Evolutionary conservation across 1,140 invertebrate genomes (phyloP), one percentile per base, ranked within the genome.

Genomic region (Andrena cerasifolii): DNA sequence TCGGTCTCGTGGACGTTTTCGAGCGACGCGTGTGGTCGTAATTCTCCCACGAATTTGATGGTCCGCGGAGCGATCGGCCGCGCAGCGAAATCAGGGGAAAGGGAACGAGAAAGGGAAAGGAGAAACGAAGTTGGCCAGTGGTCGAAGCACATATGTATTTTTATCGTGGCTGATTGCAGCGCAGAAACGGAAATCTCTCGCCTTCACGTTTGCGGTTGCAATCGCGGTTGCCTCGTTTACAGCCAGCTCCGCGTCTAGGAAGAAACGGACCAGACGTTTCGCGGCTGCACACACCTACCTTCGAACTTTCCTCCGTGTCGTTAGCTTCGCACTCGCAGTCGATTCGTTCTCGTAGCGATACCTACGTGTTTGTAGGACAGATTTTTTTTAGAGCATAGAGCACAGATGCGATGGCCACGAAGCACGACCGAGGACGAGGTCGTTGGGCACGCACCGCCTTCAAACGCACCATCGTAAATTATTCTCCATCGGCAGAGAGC

Each of bases 401-500:
- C n/a, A n/a, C n/a, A n/a, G n/a, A n/a, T n/a, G n/a, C n/a, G n/a
- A n/a, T n/a, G n/a, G n/a, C n/a, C n/a, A n/a, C n/a, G n/a, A n/a
- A n/a, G n/a, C n/a, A n/a, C n/a, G n/a, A n/a, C n/a, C n/a, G n/a
- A n/a, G n/a, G n/a, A n/a, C n/a, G n/a, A n/a, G n/a, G n/a, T n/a
- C n/a, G n/a, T n/a, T n/a, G n/a, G n/a, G n/a, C n/a, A n/a, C n/a
- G n/a, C n/a, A 40, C 49, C 66, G 79, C 75, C 66, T 66, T 63
- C 78, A 84, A 87, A 88, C 85, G 83, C 86, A 85, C 75, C 70
- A 79, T 85, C 86, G 81, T 75, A 81, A 89, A 89, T 90, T 89
- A 87, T 80, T 79, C 83, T 54, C 73, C 85, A 83, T 87, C 86
- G 86, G 77, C 66, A 75, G 71, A 56, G 72, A 63, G 62, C 59